Conservation (phyloP, 1,140 invertebrate genomes). For the Euschistus heros region DNA sequence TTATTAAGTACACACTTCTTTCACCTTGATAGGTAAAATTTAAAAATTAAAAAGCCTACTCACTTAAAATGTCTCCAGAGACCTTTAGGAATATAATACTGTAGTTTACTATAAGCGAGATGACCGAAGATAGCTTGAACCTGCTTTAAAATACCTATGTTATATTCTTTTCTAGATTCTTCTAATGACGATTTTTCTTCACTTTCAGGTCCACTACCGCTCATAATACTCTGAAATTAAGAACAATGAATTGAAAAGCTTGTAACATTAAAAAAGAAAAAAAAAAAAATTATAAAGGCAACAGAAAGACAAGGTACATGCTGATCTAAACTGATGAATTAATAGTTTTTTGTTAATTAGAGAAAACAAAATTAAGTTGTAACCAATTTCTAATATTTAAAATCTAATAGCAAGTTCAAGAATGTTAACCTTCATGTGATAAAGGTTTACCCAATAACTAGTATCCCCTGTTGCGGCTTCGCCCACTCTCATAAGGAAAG, state of each 20-base stretch:
- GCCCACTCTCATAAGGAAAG: no score
- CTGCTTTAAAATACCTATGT: conserved; percentile 91
- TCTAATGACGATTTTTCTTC: conserved; percentile 35
- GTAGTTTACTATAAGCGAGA: conserved; percentile 86
- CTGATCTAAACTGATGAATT: no score
- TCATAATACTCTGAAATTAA: conserved; percentile 25
- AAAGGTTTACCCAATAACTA: no score
- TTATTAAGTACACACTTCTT: background rate
- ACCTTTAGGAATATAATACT: conserved; percentile 93
- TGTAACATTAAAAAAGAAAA: background rate
- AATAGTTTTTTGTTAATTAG: no score
- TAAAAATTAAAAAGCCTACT: conserved; percentile 18
- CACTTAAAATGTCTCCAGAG: conserved; percentile 97
- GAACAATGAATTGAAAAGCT: background rate
- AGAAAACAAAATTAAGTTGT: no score
- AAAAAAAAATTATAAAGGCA: background rate
- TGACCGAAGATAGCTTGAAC: conserved; percentile 97
- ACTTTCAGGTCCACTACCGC: conserved; percentile 18
- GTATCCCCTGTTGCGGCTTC: no score
- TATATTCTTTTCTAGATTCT: conserved; percentile 68
- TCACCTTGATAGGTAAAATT: background rate
- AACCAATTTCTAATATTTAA: no score
- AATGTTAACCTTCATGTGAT: no score
- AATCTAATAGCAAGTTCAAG: no score
- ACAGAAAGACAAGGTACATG: no score